Percentiles rank a stretch among this genome's conserved stretches.
Conservation (phyloP, 2,113 vertebrate genomes). For the Vombatus ursinus region DNA sequence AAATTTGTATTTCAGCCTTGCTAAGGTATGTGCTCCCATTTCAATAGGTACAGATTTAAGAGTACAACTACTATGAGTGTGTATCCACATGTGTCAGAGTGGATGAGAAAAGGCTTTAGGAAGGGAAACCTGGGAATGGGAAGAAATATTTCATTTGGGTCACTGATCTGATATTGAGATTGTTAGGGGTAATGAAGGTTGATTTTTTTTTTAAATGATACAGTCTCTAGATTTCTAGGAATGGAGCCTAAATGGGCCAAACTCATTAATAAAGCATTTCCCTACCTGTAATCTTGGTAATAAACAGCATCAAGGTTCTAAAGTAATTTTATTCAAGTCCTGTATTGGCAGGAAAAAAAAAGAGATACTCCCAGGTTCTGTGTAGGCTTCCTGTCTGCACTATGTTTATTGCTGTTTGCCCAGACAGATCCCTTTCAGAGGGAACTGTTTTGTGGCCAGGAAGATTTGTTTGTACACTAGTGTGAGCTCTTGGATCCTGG, state of each 20-base stretch:
- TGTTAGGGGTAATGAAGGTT: constrained; percentile 17
- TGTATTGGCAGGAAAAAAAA: constrained; percentile 35
- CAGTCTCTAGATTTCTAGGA: constrained; percentile 38
- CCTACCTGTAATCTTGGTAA: constrained; percentile 9
- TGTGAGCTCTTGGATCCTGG: constrained; percentile 24
- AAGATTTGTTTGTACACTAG: constrained; percentile 36
- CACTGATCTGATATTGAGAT: constrained; percentile 43
- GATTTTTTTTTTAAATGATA: background rate
- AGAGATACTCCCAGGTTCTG: constrained; percentile 36
- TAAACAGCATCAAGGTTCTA: constrained; percentile 42
- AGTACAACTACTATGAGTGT: background rate
- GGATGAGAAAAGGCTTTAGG: constrained; percentile 27
- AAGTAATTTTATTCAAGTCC: constrained; percentile 61
- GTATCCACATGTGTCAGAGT: background rate
- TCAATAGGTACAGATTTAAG: constrained; percentile 41
- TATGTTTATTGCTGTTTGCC: constrained; percentile 53
- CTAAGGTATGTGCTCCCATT: constrained; percentile 8
- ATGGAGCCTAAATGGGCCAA: constrained; percentile 33
- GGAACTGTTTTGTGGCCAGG: constrained; percentile 41
- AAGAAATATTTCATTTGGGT: constrained; percentile 15
- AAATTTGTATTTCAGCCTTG: background rate
- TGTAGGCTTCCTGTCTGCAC: constrained; percentile 48
- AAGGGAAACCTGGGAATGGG: constrained; percentile 7
- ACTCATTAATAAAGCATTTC: constrained; percentile 22
- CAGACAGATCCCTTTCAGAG: constrained; percentile 12